Base-by-base conservation (phyloP, 1,140 invertebrate genomes). In the Drosophila aff. region DNA sequence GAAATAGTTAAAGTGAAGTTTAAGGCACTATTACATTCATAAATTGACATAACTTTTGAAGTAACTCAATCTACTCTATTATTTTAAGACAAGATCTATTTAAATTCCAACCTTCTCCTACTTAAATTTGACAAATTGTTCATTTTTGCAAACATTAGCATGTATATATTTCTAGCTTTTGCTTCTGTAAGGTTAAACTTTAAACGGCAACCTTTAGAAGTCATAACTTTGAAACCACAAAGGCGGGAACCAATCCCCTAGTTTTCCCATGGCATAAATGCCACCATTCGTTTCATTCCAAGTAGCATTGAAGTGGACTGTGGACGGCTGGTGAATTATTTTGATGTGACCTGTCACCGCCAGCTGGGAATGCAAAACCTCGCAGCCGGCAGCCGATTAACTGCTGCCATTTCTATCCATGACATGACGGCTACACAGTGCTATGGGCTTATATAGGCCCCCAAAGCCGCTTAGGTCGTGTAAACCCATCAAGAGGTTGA, bases 401-500 rank as follows among this genome's bases (percentile, higher is more conserved):
- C 64, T 66, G 60, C 62, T 59, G 53, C 52, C 44, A 50, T 59
- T 73, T 72, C 44, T 73, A 60, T 73, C 46, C 67, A 15, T 73
- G 69, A 72, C 69, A 60, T 73, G 69, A 28, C 52, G 52, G 52
- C 21, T 55, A 55, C 66, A 50, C 44, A 50, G 65, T 40, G 18
- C 63, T 31, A 8, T 10, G 41, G 63, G 58, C 21, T 62, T 64
- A 67, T 67, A 46, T 53, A 53, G 23, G 47, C 44, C 38, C 28
- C 38, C 65, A 87, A 87, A 87, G 81, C 84, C 53, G 84, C 84
- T 87, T 87, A 89, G 81, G 77, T 89, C 81, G 68, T 87, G 84
- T 87, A 87, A 87, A 64, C 85, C 85, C 65, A 75, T 53, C 80
- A 82, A 87, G 65, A 81, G 77, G 77, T 67, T 83, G 63, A 81